Evolutionary conservation across 2,888 invertebrate genomes (phyloP), one percentile per base, ranked within the genome.

Genomic region (Anticlea derivata): DNA sequence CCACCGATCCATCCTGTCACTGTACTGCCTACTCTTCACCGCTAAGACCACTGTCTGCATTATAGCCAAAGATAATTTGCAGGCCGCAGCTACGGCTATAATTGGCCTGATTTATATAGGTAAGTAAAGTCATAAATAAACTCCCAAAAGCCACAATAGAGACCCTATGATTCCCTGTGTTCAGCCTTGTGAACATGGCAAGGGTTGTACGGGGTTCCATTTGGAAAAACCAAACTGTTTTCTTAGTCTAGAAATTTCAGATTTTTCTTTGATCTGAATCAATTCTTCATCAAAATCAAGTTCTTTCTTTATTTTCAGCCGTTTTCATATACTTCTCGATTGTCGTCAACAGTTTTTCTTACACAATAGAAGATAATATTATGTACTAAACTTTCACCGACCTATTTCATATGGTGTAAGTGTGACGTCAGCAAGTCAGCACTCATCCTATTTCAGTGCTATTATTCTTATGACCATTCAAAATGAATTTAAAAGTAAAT

Each of bases 1-100:
- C 0, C 81, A 86, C 31, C n/a, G 81, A 1, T 60, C 75, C 1
- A 73, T 87, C 3, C 39, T 83, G 39, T 35, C 58, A 0, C 7
- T 80, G 1, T 83, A 78, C 62, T 52, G 51, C n/a, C 7, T 75
- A 0, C 59, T 85, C 43, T 73, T 73, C 50, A 13, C 49, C 4
- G 62, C 66, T 1, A 73, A 70, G 30, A n/a, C 51, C 0, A 11
- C 60, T 1, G 54, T 77, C 10, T 65, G 59, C 38, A 53, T 66
- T 22, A 1, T 22, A 1, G 23, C 10, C 2, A 53, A 40, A 7
- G 39, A 65, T 1, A 66, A 69, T 24, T 1, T 61, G 1, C 7
- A 53, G 3, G 67, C 61, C 0, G 7, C 54, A 1, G 7, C 65
- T 4, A 71, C 65, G 5, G 33, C 66, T 2, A 2, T 71, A 1